A percentile compares a stretch with the other conserved stretches of the same genome.
Evolutionary conservation across 2,113 vertebrate genomes (phyloP).

Genomic region (Mastomys coucha): DNA sequence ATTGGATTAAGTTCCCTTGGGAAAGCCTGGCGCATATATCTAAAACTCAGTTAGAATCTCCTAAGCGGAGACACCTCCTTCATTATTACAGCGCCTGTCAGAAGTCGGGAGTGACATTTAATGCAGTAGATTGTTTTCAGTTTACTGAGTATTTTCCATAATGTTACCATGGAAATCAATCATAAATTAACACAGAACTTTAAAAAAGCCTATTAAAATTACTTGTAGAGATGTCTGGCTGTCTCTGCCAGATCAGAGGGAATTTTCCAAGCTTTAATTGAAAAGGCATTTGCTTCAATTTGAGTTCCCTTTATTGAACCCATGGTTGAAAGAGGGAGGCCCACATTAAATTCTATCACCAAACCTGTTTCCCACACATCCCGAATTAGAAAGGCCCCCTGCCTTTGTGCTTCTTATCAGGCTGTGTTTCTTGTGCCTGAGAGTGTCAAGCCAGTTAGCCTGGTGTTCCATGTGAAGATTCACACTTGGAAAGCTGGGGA

Average conservation of each 20-base stretch:
- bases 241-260: constrained; percentile 71
- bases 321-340: neutral
- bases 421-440: neutral
- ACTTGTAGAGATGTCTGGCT: constrained; percentile 64
- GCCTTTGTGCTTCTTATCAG: neutral
- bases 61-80: constrained; percentile 70
- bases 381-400: constrained; percentile 39
- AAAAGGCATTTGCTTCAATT: constrained; percentile 70
- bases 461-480: constrained; percentile 65
- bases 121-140: constrained; percentile 45
- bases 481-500: constrained; percentile 63
- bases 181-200: constrained; percentile 75
- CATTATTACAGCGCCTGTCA: constrained; percentile 73
- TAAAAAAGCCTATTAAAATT: constrained; percentile 76
- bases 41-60: constrained; percentile 80
- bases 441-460: constrained; percentile 53
- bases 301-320: constrained; percentile 46
- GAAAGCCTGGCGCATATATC: constrained; percentile 72
- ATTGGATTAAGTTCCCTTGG: constrained; percentile 79
- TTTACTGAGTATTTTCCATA: constrained; percentile 76
- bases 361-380: neutral
- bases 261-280: constrained; percentile 71
- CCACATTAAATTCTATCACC: neutral
- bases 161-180: constrained; percentile 78
- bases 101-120: constrained; percentile 72